phyloP scores from a whole-genome alignment of 2,113 vertebrate genomes.

The Corydoras sp. region DNA sequence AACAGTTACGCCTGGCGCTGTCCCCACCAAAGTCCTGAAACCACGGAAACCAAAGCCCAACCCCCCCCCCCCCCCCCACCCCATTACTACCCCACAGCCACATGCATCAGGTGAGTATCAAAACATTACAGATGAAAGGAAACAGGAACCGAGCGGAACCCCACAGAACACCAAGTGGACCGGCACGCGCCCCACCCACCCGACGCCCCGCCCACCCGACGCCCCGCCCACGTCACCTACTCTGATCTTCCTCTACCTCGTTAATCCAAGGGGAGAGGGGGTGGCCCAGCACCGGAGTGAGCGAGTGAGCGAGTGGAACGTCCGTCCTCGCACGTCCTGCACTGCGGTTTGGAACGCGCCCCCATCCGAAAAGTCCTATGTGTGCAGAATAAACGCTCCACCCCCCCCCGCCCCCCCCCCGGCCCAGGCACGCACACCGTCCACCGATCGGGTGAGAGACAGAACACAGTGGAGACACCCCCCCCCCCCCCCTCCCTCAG shows the following conservation, averaged over 20 bases:
- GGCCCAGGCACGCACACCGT: conserved; percentile 32
- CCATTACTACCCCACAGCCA: conserved; percentile 59
- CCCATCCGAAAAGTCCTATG: conserved; percentile 20
- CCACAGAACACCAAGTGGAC: conserved; percentile 58
- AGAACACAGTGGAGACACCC: conserved; percentile 20
- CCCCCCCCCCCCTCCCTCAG: conserved; percentile 1
- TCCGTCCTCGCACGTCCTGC: neutral
- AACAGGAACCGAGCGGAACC: conserved; percentile 54
- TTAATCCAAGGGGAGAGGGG: conserved; percentile 39
- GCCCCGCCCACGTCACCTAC: too few relatives aligned
- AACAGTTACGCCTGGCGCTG: conserved; percentile 57
- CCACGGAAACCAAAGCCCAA: conserved; percentile 55
- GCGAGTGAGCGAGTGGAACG: too few relatives aligned
- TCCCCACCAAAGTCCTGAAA: conserved; percentile 54
- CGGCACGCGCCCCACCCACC: conserved; percentile 27
- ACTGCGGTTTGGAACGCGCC: conserved; percentile 14
- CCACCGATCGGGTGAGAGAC: conserved; percentile 21
- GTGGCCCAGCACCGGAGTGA: conserved; percentile 33
- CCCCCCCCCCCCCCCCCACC: conserved; percentile 51
- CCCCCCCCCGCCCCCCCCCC: too few relatives aligned
- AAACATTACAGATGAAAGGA: conserved; percentile 48
- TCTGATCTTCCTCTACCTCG: conserved; percentile 55
- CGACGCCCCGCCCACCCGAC: too few relatives aligned
- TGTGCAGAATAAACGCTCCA: conserved; percentile 29
- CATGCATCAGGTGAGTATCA: conserved; percentile 61